Conservation (phyloP, 1,140 invertebrate species). For the Phthorimaea operculella region DNA sequence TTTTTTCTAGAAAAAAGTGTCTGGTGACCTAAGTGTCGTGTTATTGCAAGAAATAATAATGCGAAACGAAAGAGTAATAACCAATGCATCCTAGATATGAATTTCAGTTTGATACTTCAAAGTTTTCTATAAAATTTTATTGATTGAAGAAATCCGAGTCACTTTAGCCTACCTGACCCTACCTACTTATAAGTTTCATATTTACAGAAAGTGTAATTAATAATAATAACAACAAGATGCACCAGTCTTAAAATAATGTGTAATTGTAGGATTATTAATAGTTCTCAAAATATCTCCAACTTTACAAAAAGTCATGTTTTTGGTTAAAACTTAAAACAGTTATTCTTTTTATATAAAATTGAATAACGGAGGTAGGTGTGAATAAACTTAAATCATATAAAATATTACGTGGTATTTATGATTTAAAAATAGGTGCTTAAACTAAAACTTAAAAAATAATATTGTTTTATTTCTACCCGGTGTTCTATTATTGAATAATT, state of each 20-base stretch:
- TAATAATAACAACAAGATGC: background rate
- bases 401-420: background rate
- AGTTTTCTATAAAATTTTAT: too few relatives aligned
- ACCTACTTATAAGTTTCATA: background rate
- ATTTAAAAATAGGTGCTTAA: too few relatives aligned
- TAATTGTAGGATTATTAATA: background rate
- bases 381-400: background rate
- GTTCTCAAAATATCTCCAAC: background rate
- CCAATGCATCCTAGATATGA: too few relatives aligned
- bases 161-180: too few relatives aligned
- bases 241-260: background rate
- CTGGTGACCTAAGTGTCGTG: too few relatives aligned
- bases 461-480: background rate
- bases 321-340: conserved; percentile 1
- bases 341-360: background rate
- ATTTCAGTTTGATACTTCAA: too few relatives aligned
- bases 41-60: too few relatives aligned
- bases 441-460: too few relatives aligned
- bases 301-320: conserved; percentile 2
- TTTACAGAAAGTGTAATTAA: background rate
- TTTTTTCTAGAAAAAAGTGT: too few relatives aligned
- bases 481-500: background rate
- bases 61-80: too few relatives aligned
- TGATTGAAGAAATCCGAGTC: too few relatives aligned
- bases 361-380: conserved; percentile 3